These are phyloP conservation scores for Seriola dumerili DNA, from an alignment of 2,113 vertebrate species.

Conservation along the genomic window DNA sequence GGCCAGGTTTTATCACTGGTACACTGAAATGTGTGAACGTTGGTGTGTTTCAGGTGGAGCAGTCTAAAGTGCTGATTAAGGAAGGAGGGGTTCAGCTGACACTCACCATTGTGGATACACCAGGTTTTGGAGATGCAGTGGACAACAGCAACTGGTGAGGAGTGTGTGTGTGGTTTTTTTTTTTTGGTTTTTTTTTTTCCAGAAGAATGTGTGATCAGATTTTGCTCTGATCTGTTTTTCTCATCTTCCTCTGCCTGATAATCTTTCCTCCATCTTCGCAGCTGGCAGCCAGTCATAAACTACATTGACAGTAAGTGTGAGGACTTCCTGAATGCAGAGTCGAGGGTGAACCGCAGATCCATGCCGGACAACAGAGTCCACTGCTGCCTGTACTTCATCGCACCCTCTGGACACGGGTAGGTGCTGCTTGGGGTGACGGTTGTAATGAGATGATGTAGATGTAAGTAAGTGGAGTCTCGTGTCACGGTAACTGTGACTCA, in stretches of 20 bases:
- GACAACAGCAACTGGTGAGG: conserved; percentile 89
- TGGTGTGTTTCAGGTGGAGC: conserved; percentile 82
- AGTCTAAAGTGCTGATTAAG: conserved; percentile 87
- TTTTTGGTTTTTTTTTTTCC: background rate
- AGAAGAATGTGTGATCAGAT: background rate
- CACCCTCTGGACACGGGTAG: conserved; percentile 84
- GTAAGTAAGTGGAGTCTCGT: too few relatives aligned
- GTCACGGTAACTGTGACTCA: background rate
- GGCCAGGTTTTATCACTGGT: background rate
- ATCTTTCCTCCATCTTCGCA: conserved; percentile 35
- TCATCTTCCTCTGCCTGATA: background rate
- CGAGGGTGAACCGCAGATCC: conserved; percentile 81
- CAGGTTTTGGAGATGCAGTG: conserved; percentile 87
- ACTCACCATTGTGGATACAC: conserved; percentile 87
- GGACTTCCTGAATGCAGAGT: conserved; percentile 86
- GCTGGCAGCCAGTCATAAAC: conserved; percentile 86
- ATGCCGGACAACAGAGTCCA: conserved; percentile 87
- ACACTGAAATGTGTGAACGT: background rate
- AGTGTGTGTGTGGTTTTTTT: background rate
- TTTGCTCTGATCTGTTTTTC: background rate
- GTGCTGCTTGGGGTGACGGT: conserved; percentile 46
- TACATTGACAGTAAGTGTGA: conserved; percentile 86
- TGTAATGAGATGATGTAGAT: background rate
- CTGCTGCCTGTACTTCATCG: conserved; percentile 86
- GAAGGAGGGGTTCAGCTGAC: conserved; percentile 88